phyloP scores from a whole-genome alignment of 2,113 vertebrate species.

The Takifugu bimaculatus region DNA sequence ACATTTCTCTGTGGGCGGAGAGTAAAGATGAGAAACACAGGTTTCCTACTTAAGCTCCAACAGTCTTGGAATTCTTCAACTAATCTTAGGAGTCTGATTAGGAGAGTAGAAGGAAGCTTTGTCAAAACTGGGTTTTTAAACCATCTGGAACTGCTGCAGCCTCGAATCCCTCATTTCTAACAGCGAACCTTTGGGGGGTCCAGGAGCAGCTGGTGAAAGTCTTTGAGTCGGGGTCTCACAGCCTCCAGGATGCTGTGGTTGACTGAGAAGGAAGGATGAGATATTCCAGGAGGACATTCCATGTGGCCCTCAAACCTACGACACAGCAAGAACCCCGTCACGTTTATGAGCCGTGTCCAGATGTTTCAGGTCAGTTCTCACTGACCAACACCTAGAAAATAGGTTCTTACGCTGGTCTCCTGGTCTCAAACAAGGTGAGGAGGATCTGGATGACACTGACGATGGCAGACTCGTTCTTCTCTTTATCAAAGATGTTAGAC shows the following conservation, averaged over 20 bases:
- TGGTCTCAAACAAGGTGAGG: constrained; percentile 92
- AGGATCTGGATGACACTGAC: constrained; percentile 98
- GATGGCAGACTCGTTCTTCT: constrained; percentile 95
- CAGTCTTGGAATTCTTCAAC: too few species aligned
- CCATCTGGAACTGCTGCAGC: not conserved
- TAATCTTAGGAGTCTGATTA: too few species aligned
- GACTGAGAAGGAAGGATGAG: constrained; percentile 87
- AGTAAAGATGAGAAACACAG: not conserved
- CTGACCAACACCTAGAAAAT: too few species aligned
- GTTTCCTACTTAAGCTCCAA: too few species aligned
- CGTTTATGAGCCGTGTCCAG: too few species aligned
- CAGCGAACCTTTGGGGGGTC: constrained; percentile 90
- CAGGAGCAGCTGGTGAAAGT: constrained; percentile 93
- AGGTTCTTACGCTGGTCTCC: constrained; percentile 87
- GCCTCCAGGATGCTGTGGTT: constrained; percentile 95
- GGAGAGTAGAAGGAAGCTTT: too few species aligned
- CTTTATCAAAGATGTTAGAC: constrained; percentile 93
- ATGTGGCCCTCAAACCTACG: constrained; percentile 94
- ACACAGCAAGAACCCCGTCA: not conserved
- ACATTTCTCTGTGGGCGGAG: constrained; percentile 79
- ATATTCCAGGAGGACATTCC: constrained; percentile 94
- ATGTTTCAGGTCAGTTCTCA: too few species aligned
- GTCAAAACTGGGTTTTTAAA: not conserved
- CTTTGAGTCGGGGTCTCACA: constrained; percentile 88
- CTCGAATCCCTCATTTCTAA: too few species aligned